A percentile compares a stretch with the other conserved stretches of the same genome.
Conservation (phyloP, 2,113 vertebrate genomes). For the Neopipo cinnamomea region DNA sequence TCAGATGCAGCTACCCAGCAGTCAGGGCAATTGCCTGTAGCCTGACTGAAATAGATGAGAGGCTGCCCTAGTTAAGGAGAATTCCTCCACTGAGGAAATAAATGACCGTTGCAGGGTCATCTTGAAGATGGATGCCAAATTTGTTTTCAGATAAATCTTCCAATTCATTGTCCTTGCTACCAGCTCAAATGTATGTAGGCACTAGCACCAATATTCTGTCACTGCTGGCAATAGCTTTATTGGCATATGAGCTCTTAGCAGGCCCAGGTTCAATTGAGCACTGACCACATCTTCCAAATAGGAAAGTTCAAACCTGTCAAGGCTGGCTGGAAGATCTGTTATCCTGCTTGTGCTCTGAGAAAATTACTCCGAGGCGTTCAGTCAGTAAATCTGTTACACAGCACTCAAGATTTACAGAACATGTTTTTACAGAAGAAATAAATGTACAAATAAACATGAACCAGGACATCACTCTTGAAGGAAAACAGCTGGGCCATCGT, state of each 20-base stretch:
- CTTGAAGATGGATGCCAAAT: background rate
- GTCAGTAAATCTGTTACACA: background rate
- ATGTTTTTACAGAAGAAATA: background rate
- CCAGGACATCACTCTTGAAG: background rate
- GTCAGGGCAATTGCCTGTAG: background rate
- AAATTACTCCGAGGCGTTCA: background rate
- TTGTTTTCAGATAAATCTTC: background rate
- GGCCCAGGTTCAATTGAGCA: background rate
- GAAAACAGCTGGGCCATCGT: background rate
- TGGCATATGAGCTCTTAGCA: background rate
- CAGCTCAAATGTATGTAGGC: background rate
- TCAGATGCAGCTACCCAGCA: background rate
- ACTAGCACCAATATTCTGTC: background rate
- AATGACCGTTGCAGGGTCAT: background rate
- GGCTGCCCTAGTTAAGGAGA: background rate
- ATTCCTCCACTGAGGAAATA: too few species aligned
- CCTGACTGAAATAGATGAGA: accelerated
- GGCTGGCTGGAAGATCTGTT: background rate
- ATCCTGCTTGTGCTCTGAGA: background rate
- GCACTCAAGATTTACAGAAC: background rate
- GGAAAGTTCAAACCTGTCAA: background rate
- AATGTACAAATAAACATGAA: background rate
- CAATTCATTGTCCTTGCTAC: background rate
- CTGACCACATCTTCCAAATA: background rate
- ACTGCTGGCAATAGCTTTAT: background rate